Base-by-base conservation (phyloP, 2,113 vertebrate species). In the Proterorhinus semilunaris region DNA sequence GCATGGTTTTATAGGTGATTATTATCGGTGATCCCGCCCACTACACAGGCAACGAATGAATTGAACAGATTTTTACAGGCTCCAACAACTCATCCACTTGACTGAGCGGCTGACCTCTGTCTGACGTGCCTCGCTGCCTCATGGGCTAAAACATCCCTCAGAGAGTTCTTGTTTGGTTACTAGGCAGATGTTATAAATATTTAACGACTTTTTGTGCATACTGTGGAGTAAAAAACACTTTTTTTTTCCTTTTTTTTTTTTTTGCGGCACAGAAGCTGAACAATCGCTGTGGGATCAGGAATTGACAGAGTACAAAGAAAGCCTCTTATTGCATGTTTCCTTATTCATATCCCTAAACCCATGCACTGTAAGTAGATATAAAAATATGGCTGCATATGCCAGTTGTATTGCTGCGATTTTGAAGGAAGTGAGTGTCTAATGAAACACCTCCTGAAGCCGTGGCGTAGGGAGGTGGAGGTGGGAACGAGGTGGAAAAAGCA, bases 111-210 rank as follows among this genome's bases (percentile, higher is more conserved):
- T 81, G 84, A 83, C 82, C 72, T 72, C 77, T 62, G 57, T 72
- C 73, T 76, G 68, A 67, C 13, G 48, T 46, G 75, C 48, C 58
- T 54, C 6, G 8, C 71, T 61, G 68, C 36, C 73, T 45, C 44
- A 27, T 47, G 65, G 62, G 52, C 50, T 47, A 11, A 43, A 63
- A 59, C 47, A 57, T 62, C 61, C 68, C 78, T 59, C 11, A 0
- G 74, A 70, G 72, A 66, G 67, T 63, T 66, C 52, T 12, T 55
- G 76, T 79, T 75, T 81, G 73, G 90, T 90, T 90, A 77, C 91
- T 71, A 89, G 87, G 90, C 86, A 91, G 87, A 91, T 75, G 72
- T 81, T 82, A 79, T 93, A 81, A 89, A 92, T 92, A 92, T 91
- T 92, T 91, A 92, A 92, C 85, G 68, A 75, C 46, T 75, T 79